Evolutionary conservation across 1,140 invertebrate species (phyloP), one percentile per base, ranked within the genome.

Genomic region (Grapholita molesta): DNA sequence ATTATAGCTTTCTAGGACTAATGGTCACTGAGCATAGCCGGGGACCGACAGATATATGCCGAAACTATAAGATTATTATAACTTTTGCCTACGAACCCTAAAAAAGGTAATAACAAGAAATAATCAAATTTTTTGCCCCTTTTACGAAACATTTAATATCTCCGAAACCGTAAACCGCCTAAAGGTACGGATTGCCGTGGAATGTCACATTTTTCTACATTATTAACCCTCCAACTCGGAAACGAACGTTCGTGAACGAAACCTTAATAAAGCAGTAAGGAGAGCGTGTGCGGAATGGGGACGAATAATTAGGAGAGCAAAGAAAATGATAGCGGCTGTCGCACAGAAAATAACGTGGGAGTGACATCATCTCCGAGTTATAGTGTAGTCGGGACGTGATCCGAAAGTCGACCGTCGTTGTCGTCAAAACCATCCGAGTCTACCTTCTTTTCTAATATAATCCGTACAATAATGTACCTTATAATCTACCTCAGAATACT

Each of bases 331-430:
- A 25, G 55, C 55, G 24, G 25, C 53, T 15, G 25, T 25, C 25
- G 24, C 25, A n/a, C 55, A 61, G 55, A 61, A 53, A 28, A 61
- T 61, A 61, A 61, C 55, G 55, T 32, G 25, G 25, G 55, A 61
- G 28, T 61, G 55, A 61, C 30, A 61, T 61, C 55, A 61, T 32
- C 55, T 8, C 55, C 18, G 55, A 61, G 55, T 61, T 61, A 61
- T 61, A 61, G 55, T 61, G 55, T 61, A 61, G 55, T 30, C 28
- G 25, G n/a, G n/a, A 61, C 55, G 55, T 61, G 55, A 61, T 61
- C 55, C 25, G 55, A 61, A 61, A 61, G n/a, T 30, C 0, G 21
- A 25, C 25, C 55, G 24, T 12, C 24, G 4, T 28, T 28, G 25
- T 25, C 6, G 55, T 7, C 9, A 6, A 21, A 21, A 48, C 21